These are phyloP conservation scores for Eupsilia transversa DNA, from an alignment of 2,888 invertebrate genomes.

Conservation along the genomic window DNA sequence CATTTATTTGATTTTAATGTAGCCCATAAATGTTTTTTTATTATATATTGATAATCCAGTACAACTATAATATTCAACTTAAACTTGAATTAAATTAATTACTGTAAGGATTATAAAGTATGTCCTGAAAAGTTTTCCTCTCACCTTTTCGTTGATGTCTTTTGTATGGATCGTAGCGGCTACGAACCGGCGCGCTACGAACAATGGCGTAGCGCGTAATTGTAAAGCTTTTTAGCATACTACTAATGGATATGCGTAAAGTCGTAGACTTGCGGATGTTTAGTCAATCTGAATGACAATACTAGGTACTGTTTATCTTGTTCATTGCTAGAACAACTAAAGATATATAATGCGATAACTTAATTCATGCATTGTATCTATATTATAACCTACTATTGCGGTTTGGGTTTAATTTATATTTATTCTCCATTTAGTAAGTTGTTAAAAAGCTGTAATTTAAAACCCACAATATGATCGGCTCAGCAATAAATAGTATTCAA, in stretches of 20 bases:
- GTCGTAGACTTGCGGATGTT: conserved; percentile 5
- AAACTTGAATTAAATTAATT: background rate
- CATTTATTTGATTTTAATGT: background rate
- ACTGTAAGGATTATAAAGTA: background rate
- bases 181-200: conserved; percentile 71
- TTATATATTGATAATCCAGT: background rate
- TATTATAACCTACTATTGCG: too few relatives aligned
- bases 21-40: background rate
- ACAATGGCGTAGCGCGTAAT: conserved; percentile 64
- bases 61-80: background rate
- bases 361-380: background rate
- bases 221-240: conserved; percentile 41
- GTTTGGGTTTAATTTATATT: background rate
- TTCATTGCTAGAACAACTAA: background rate
- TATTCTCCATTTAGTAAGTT: background rate
- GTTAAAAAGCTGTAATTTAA: background rate
- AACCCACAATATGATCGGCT: background rate
- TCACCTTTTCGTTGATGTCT: conserved; percentile 71
- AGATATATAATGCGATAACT: background rate
- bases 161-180: conserved; percentile 71
- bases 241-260: conserved; percentile 25
- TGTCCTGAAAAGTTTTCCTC: background rate
- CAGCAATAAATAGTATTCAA: background rate
- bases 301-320: background rate
- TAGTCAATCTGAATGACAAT: background rate